A percentile compares a stretch with the other conserved stretches of the same genome.
phyloP scores from a whole-genome alignment of 2,797 vertebrate species.

The Mus minutoides region DNA sequence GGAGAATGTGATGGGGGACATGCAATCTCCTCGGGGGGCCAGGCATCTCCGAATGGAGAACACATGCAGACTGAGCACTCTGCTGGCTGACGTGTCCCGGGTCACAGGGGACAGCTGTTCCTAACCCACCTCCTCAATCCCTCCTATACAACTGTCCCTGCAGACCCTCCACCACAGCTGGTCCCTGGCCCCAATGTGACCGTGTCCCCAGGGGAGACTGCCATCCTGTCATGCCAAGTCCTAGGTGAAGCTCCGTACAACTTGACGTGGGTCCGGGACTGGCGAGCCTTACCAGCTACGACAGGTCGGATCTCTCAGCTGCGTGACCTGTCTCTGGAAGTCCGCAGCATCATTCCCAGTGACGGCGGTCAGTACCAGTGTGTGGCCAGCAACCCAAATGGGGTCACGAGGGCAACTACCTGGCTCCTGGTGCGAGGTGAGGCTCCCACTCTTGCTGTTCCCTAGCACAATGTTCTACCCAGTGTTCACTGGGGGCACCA shows the following conservation, averaged over 20 bases:
- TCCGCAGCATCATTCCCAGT: conserved; percentile 83
- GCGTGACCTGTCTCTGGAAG: conserved; percentile 89
- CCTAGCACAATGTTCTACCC: accelerated
- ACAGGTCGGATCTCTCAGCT: conserved; percentile 86
- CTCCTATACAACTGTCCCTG: not conserved
- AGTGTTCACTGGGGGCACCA: accelerated
- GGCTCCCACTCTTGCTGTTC: not conserved
- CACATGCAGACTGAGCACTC: not conserved
- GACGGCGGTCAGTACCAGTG: conserved; percentile 93
- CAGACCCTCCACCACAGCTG: conserved; percentile 92
- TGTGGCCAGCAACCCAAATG: conserved; percentile 87
- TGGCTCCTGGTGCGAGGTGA: conserved; percentile 94
- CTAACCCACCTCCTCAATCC: not conserved
- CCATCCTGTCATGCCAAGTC: conserved; percentile 90
- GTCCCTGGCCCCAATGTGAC: conserved; percentile 89
- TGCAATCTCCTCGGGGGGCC: not conserved
- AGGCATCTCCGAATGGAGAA: not conserved
- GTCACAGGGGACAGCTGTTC: not conserved
- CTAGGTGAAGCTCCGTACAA: conserved; percentile 91
- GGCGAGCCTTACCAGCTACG: conserved; percentile 75
- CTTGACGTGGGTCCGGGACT: conserved; percentile 91
- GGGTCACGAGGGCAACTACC: conserved; percentile 86
- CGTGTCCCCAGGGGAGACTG: conserved; percentile 87
- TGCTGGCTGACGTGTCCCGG: not conserved
- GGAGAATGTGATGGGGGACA: not conserved